Conservation (phyloP, 2,888 invertebrate species). For the Cecidostiba fungosa region DNA sequence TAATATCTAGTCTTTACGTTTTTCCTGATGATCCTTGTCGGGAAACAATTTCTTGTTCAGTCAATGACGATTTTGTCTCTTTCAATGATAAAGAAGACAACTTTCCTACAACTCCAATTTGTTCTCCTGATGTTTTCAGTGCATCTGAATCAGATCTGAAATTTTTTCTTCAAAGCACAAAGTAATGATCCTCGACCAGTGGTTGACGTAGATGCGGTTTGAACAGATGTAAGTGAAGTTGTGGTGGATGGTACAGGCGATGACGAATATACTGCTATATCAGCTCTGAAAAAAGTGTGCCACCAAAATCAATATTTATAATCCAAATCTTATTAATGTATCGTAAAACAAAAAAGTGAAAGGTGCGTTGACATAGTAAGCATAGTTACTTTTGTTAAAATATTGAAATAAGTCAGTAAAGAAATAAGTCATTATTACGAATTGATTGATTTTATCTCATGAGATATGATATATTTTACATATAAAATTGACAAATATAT, state of each 20-base stretch:
- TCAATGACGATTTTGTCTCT: slow-evolving; percentile 57
- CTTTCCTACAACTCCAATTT: slow-evolving; percentile 67
- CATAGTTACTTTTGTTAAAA: too few species aligned
- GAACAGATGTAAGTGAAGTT: slow-evolving; percentile 25
- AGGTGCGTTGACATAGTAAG: too few species aligned
- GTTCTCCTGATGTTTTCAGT: slow-evolving; percentile 63
- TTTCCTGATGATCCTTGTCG: slow-evolving; percentile 68
- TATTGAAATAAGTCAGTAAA: too few species aligned
- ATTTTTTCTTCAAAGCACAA: slow-evolving; percentile 36
- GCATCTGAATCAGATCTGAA: slow-evolving; percentile 31
- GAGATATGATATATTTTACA: too few species aligned
- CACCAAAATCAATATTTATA: too few species aligned
- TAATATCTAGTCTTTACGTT: slow-evolving; percentile 83
- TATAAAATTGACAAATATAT: too few species aligned
- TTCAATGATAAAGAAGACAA: slow-evolving; percentile 69
- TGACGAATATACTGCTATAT: not conserved
- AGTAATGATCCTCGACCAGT: slow-evolving; percentile 59
- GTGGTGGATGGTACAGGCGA: slow-evolving; percentile 40
- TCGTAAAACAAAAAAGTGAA: too few species aligned
- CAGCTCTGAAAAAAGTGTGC: too few species aligned
- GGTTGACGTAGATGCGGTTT: slow-evolving; percentile 27
- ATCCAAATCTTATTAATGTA: too few species aligned
- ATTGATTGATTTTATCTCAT: too few species aligned
- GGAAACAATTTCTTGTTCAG: slow-evolving; percentile 60
- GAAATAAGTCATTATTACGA: too few species aligned